Base-by-base conservation (phyloP, 1,140 invertebrate genomes). In the Caenorhabditis latens region DNA sequence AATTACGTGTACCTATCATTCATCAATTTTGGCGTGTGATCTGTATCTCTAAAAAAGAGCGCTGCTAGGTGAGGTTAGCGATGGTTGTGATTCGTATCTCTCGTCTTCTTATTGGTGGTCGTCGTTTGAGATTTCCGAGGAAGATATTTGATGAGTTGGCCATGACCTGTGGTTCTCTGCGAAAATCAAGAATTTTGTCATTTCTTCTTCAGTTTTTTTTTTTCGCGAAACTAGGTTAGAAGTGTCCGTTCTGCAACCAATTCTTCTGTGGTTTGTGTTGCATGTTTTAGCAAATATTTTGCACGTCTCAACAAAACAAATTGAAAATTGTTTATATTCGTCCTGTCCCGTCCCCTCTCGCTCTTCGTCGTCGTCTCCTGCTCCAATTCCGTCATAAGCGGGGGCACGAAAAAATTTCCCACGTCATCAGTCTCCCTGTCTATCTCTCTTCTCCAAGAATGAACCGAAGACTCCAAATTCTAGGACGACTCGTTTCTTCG, bases 1-100 rank as follows among this genome's bases (percentile, higher is more conserved):
- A 19, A 50, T 79, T 79, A 79, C 46, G 71, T 79, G 71, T 79
- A 79, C 46, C 71, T 50, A 50, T 79, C 71, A 79, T 50, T 79
- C 71, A 79, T 50, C 11, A 61, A 32, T 61, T 53, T 61, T 8
- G 16, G 16, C n/a, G 21, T 4, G 21, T 79, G 71, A 79, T 79
- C 21, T n/a, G 46, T 79, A 79, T 79, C 71, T 48, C 71, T n/a
- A 8, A 71, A 19, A 21, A n/a, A 11, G n/a, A 11, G 46, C 32
- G 32, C 32, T 67, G 63, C 63, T 67, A 67, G 63, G 13, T 67
- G n/a, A 61, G 24, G 58, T n/a, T n/a, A 71, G 16, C 24, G 42
- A 46, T 46, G 19, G 24, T 42, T 65, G 32, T 32, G 67, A 75
- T 75, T 75, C 19, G 9, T 75, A 75, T 75, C 67, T 61, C 8